Base-by-base conservation (phyloP, 2,797 vertebrate species). In the Discoglossus pictus region DNA sequence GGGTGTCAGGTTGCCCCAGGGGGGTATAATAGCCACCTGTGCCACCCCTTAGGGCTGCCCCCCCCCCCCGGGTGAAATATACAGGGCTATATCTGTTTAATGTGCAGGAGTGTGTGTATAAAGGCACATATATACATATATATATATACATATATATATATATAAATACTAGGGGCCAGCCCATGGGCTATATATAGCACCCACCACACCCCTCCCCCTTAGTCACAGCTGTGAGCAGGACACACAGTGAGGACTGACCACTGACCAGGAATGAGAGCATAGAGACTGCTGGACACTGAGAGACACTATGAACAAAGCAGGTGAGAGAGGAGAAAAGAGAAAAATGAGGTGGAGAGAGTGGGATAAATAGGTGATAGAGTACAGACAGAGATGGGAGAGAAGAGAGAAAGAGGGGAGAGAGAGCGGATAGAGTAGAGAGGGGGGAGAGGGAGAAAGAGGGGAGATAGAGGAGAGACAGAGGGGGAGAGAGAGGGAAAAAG, bases 161-260 rank as follows among this genome's bases (percentile, higher is more conserved):
- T 31, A 34, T 17, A 52, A 7, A 43, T 27, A 7, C 20, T n/a
- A 2, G 65, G 65, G 74, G 75, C 72, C 69, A 65, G 50, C 53
- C 80, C 69, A 73, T 59, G 65, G 65, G 46, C 53, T 60, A 34
- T 64, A 39, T 15, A 61, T 61, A 72, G 61, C 54, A 53, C 8
- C 2, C 51, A 72, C 59, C 54, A 53, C 8, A 2, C 51, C 65
- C 56, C 55, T 18, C 20, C 39, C 59, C 52, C 75, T 70, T 54
- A 72, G 21, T 46, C 4, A 13, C 46, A 53, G 18, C 47, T 13
- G 18, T 20, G 42, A 23, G 27, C 43, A 15, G 35, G 59, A 63
- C 60, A 54, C 51, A 9, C 38, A 54, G 59, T 5, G 53, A 15
- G 54, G n/a, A n/a, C n/a, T 15, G 1, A 24, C 23, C 20, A 24